These are phyloP conservation scores for Trachelus tabidus DNA, from an alignment of 2,888 invertebrate genomes.

Conservation along the genomic window DNA sequence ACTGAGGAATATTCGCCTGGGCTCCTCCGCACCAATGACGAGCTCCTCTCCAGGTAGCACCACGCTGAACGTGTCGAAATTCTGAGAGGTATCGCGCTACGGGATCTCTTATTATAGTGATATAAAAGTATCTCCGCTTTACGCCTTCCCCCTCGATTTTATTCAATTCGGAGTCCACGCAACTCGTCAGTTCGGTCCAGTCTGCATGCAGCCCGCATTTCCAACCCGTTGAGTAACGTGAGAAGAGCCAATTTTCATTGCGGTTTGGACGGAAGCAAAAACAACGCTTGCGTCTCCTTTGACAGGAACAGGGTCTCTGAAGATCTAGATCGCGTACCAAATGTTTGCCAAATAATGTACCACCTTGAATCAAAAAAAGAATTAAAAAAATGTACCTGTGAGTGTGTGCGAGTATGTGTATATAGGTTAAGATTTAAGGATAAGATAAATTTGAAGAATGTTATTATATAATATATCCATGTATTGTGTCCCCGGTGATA, in stretches of 20 bases:
- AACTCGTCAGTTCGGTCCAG: slow-evolving; percentile 95
- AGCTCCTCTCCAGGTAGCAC: slow-evolving; percentile 94
- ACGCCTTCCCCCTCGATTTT: slow-evolving; percentile 87
- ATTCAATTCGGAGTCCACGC: slow-evolving; percentile 92
- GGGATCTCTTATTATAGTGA: slow-evolving; percentile 94
- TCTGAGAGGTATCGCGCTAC: slow-evolving; percentile 94
- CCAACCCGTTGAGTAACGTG: slow-evolving; percentile 97
- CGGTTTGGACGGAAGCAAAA: slow-evolving; percentile 92
- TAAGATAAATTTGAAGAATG: too few relatives aligned
- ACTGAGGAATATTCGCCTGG: slow-evolving; percentile 84
- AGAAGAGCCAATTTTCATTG: slow-evolving; percentile 97
- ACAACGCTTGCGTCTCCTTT: slow-evolving; percentile 87
- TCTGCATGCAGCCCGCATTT: slow-evolving; percentile 98
- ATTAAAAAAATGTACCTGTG: too few relatives aligned
- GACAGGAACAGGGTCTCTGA: slow-evolving; percentile 94
- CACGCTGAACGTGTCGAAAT: slow-evolving; percentile 95
- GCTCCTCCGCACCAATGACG: slow-evolving; percentile 74
- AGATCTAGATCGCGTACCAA: slow-evolving; percentile 94
- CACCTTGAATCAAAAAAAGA: slow-evolving; percentile 69
- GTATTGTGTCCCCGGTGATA: too few relatives aligned
- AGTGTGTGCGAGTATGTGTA: too few relatives aligned
- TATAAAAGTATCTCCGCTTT: slow-evolving; percentile 93
- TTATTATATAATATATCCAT: too few relatives aligned
- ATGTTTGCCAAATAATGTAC: slow-evolving; percentile 96
- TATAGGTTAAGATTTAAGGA: too few relatives aligned